phyloP scores from a whole-genome alignment of 2,113 vertebrate species.

The Eleginops maclovinus region DNA sequence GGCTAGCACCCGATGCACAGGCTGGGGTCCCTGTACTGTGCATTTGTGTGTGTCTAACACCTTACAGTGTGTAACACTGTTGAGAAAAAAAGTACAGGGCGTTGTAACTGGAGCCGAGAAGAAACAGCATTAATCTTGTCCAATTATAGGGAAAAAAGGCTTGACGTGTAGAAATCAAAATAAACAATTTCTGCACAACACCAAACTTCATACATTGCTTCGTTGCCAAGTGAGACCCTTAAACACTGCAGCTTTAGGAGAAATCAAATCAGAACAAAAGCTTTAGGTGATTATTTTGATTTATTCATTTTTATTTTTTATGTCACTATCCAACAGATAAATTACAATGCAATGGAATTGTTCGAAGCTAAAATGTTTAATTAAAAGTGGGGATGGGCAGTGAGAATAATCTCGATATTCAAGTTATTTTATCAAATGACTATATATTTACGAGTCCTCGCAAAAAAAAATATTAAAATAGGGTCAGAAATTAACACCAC shows the following conservation, averaged over 20 bases:
- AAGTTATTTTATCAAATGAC: too few relatives aligned
- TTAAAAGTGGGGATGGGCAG: background rate
- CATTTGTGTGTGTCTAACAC: background rate
- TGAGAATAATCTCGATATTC: too few relatives aligned
- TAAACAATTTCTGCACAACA: slow-evolving; percentile 50
- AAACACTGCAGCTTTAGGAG: background rate
- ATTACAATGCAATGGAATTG: background rate
- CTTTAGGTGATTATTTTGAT: background rate
- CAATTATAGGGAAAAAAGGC: slow-evolving; percentile 74
- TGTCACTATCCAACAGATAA: background rate
- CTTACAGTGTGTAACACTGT: background rate
- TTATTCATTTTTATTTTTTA: background rate
- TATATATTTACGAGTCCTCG: too few relatives aligned
- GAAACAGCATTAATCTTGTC: slow-evolving; percentile 79
- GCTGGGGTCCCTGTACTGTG: slow-evolving; percentile 66
- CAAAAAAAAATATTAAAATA: too few relatives aligned
- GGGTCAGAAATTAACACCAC: too few relatives aligned
- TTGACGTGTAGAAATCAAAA: slow-evolving; percentile 50
- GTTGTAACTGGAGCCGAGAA: slow-evolving; percentile 66
- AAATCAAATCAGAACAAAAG: slow-evolving; percentile 13
- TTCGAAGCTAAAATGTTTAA: background rate
- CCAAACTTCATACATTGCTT: background rate
- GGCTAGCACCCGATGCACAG: slow-evolving; percentile 86
- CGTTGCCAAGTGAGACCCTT: background rate
- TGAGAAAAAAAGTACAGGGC: slow-evolving; percentile 72